Conservation (phyloP, 2,797 vertebrate genomes). For the Takifugu rubripes region DNA sequence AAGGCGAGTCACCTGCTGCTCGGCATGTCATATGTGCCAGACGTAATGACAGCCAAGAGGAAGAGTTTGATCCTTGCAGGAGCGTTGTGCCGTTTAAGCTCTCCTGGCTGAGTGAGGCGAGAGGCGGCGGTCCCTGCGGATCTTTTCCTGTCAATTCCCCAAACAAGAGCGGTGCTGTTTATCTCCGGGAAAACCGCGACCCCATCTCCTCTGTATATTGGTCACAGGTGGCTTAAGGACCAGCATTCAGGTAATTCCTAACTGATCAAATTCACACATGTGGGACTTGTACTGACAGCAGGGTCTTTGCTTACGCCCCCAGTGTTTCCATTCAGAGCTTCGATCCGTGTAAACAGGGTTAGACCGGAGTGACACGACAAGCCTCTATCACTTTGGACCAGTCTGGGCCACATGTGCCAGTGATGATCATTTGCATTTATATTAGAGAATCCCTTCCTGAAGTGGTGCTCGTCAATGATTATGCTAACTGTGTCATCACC, state of each 20-base stretch:
- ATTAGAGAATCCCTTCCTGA: slow-evolving; percentile 52
- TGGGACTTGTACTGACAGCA: slow-evolving; percentile 18
- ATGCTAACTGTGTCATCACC: slow-evolving; percentile 36
- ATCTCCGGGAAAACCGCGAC: slow-evolving; percentile 33
- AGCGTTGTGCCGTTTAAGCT: slow-evolving; percentile 52
- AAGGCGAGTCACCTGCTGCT: slow-evolving; percentile 29
- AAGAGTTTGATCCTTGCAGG: slow-evolving; percentile 60
- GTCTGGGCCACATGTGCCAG: slow-evolving; percentile 41
- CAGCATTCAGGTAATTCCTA: slow-evolving; percentile 34
- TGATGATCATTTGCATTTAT: slow-evolving; percentile 69
- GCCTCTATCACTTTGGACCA: slow-evolving; percentile 38
- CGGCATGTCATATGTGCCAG: slow-evolving; percentile 38
- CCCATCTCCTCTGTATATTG: slow-evolving; percentile 35
- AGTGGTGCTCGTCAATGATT: slow-evolving; percentile 57
- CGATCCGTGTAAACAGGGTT: slow-evolving; percentile 32
- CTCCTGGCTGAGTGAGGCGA: slow-evolving; percentile 46
- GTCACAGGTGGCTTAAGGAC: slow-evolving; percentile 47
- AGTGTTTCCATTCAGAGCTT: slow-evolving; percentile 25
- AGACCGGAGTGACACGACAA: slow-evolving; percentile 31
- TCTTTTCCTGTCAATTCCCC: slow-evolving; percentile 22
- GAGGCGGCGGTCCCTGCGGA: slow-evolving; percentile 29
- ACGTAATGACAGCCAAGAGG: slow-evolving; percentile 55
- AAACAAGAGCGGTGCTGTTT: slow-evolving; percentile 44
- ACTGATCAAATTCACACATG: slow-evolving; percentile 33
- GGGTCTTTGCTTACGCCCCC: slow-evolving; percentile 10